Base-by-base conservation (phyloP, 2,797 vertebrate genomes). In the Mastacembelus armatus region DNA sequence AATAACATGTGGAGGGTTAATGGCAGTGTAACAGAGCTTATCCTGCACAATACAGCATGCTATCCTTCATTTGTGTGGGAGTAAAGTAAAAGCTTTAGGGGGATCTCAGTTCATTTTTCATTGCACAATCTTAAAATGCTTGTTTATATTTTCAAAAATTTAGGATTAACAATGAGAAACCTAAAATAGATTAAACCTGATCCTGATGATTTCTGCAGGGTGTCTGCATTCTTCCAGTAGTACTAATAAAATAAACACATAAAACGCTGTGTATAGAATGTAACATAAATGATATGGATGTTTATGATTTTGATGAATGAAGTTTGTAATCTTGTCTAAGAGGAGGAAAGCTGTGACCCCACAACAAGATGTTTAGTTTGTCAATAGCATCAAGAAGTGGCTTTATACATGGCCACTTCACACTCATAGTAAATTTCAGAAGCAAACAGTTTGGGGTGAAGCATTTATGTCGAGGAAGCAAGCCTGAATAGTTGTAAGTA, bases 331-430 rank as follows among this genome's bases (percentile, higher is more conserved):
- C 65, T 75, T 29, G 74, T 78, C 54, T 75, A 22, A 29, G 14
- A 56, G 47, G 18, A 27, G 16, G 26, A 54, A 72, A 77, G 70
- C 66, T 58, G 22, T 70, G 85, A 89, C 85, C 82, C 70, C 49
- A 21, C 59, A 70, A 85, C 70, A 61, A 57, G 63, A 74, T 51
- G 57, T 79, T 71, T 62, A 68, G 49, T 68, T 69, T 77, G 64
- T 66, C 78, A 78, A 69, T 32, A 65, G 71, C 61, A 45, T 10
- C 7, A 55, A 39, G 35, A 75, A 78, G 69, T 74, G 59, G 76
- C 74, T 78, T 72, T 43, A 32, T 3, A 69, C 74, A 85, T 12
- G 69, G 44, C 88, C 88, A 84, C 42, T 86, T 75, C 76, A 66
- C 65, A 68, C 15, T 16, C 44, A 85, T 67, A 88, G 83, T 78